Base-by-base conservation (phyloP, 2,888 invertebrate species). In the Perizoma affinitatum region DNA sequence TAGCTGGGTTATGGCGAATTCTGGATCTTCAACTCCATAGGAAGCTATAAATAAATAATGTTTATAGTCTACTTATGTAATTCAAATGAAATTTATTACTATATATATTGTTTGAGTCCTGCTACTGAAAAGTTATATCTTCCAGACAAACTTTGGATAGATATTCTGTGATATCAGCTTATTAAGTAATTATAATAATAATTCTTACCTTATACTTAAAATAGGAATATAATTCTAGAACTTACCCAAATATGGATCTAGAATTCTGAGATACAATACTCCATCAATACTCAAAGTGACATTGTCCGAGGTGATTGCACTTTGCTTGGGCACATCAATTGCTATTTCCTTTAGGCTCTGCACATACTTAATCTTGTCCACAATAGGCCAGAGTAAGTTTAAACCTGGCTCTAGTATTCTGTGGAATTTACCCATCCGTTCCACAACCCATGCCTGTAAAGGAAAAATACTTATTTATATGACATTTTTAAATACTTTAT, bases 281-380 rank as follows among this genome's bases (percentile, higher is more conserved):
- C 99, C 99, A 90, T 99, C 99, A 78, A 99, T 97, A 77, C 96
- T 96, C 57, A 99, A 90, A 0, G 98, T 98, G 0, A 99, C 99
- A 93, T 99, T 99, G 87, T 99, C 99, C 60, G 97, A 94, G 10
- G 99, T 99, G 73, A 99, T 99, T 22, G 99, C 99, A 86, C 98
- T 98, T 87, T 99, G 99, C 83, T 99, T 97, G 0, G 99, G 99
- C 57, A 99, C 98, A 92, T 99, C 99, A 75, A 99, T 99, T 0
- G 99, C 99, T 72, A 99, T 97, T 96, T 99, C 99, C 85, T 99
- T 99, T 44, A 99, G 88, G 86, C 98, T 98, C 88, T 99, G 99
- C 9, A 99, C 99, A 93, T 99, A 99, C 89, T 96, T 98, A 34
- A 99, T 96, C 82, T 94, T 95, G 84, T 99, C 99, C 48, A 98